Base-by-base conservation (phyloP, 2,888 invertebrate genomes). In the Scotopteryx bipunctaria region DNA sequence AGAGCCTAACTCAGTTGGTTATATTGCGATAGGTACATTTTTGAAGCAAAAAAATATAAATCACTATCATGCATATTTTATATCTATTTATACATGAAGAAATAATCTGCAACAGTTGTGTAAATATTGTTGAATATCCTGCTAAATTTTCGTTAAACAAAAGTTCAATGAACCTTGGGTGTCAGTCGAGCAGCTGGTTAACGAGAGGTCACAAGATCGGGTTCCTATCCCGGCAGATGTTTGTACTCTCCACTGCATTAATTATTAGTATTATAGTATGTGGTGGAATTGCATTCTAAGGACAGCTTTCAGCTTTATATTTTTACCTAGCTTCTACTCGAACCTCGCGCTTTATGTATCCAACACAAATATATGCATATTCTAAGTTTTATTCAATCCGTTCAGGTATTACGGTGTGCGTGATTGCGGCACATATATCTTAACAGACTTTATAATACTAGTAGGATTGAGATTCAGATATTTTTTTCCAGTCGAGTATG, bases 401-500 rank as follows among this genome's bases (percentile, higher is more conserved):
- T n/a, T n/a, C n/a, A n/a, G n/a, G n/a, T n/a, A n/a, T n/a, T n/a
- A n/a, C n/a, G n/a, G n/a, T n/a, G n/a, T n/a, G n/a, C n/a, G n/a
- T n/a, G n/a, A n/a, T n/a, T n/a, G n/a, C n/a, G n/a, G n/a, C n/a
- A n/a, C n/a, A n/a, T n/a, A n/a, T n/a, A n/a, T n/a, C n/a, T n/a
- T n/a, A n/a, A n/a, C n/a, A n/a, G n/a, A n/a, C n/a, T n/a, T n/a
- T n/a, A n/a, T n/a, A n/a, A n/a, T n/a, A n/a, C n/a, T n/a, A n/a
- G n/a, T n/a, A n/a, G n/a, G n/a, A 15, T 8, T 31, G 6, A 35
- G 21, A 41, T 48, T 41, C 50, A 33, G 44, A 42, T 67, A 16
- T 44, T 32, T 1, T 25, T 16, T 54, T 68, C 42, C 76, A 93
- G 93, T 92, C 93, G 65, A 92, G 91, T 86, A 93, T 93, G 92